phyloP scores from a whole-genome alignment of 2,113 vertebrate species.

The Emydura subglobosa region DNA sequence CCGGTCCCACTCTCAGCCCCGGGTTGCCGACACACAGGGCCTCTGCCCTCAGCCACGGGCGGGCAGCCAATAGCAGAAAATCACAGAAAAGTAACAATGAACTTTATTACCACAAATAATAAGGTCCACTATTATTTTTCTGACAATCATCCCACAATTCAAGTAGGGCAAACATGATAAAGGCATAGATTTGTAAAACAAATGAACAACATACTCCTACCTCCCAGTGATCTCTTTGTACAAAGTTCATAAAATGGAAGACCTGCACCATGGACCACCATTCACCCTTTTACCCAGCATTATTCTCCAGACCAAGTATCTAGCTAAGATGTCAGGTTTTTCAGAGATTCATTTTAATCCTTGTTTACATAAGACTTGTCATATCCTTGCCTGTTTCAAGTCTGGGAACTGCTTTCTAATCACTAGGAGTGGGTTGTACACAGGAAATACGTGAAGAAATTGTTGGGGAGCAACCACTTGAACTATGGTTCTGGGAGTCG shows the following conservation, averaged over 20 bases:
- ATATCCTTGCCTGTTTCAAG: background rate
- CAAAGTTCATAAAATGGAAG: background rate
- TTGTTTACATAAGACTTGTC: background rate
- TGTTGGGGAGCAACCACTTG: background rate
- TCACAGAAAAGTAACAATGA: background rate
- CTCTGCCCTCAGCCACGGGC: too few species aligned
- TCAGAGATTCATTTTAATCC: background rate
- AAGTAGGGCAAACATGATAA: background rate
- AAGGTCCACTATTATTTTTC: background rate
- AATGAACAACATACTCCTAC: too few species aligned
- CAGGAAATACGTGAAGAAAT: background rate
- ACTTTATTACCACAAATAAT: background rate
- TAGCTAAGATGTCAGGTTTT: background rate
- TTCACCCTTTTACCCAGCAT: background rate
- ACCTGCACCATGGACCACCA: rapidly evolving
- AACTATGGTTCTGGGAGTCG: background rate
- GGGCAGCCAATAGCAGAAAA: background rate
- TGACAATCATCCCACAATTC: background rate
- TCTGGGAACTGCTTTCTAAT: background rate
- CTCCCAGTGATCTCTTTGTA: background rate
- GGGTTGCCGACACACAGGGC: background rate
- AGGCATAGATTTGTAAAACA: too few species aligned
- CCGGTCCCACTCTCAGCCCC: background rate
- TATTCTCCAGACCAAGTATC: background rate
- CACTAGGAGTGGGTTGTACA: background rate